These are phyloP conservation scores for Catocala sponsa DNA, from an alignment of 2,888 invertebrate genomes.

Conservation along the genomic window DNA sequence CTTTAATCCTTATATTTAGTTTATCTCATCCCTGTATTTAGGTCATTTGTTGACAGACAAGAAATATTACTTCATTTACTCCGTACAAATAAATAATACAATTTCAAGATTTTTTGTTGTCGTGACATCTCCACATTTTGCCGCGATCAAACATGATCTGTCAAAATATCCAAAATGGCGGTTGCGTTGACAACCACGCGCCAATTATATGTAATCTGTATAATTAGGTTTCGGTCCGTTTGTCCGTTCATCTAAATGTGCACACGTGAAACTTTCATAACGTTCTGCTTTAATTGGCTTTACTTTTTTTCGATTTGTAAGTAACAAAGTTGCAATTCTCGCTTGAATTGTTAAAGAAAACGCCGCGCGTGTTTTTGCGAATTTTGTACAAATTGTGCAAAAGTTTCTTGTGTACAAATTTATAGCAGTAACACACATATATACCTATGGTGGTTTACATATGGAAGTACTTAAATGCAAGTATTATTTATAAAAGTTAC, in stretches of 20 bases:
- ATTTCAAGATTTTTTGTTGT: no score
- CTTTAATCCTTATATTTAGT: no score
- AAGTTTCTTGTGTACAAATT: constrained; percentile 21
- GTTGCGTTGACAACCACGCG: constrained; percentile 37
- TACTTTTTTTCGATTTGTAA: constrained; percentile 52
- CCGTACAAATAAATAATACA: no score
- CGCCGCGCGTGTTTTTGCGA: constrained; percentile 32
- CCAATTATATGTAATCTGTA: constrained; percentile 50
- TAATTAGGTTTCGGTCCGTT: constrained; percentile 61
- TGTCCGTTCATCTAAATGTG: constrained; percentile 56
- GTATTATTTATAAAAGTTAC: no score
- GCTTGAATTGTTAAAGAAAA: constrained; percentile 51
- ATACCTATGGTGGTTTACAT: no score
- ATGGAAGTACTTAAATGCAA: no score
- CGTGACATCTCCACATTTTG: constrained; percentile 15
- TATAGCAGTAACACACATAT: not conserved
- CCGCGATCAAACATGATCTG: constrained; percentile 31
- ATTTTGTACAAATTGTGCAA: constrained; percentile 34
- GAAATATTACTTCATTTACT: no score
- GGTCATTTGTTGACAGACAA: no score
- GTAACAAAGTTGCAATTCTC: constrained; percentile 52
- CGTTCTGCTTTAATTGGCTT: constrained; percentile 57
- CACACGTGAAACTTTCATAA: constrained; percentile 62
- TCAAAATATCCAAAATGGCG: constrained; percentile 42
- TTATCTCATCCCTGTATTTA: no score